phyloP scores from a whole-genome alignment of 2,888 invertebrate species.

The Sepioteuthis lessoniana region DNA sequence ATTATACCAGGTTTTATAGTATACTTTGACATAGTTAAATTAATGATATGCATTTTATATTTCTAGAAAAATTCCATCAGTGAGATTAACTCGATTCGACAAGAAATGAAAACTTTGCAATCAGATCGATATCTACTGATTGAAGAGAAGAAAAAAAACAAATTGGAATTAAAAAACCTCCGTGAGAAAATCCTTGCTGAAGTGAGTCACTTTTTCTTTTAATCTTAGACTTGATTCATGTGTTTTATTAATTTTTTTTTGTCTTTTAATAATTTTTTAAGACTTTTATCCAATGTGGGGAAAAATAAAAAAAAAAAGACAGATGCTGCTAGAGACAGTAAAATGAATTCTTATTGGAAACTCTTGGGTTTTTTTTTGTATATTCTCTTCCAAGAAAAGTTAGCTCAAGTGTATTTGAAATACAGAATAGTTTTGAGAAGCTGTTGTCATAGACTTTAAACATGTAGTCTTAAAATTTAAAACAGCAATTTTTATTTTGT shows the following conservation, averaged over 20 bases:
- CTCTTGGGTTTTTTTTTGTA: too few relatives aligned
- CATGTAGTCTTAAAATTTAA: too few relatives aligned
- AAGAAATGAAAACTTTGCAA: neutral
- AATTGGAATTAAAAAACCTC: neutral
- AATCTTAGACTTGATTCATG: neutral
- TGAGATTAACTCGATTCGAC: neutral
- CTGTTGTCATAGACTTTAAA: too few relatives aligned
- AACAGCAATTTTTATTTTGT: too few relatives aligned
- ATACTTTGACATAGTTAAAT: neutral
- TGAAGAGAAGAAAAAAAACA: conserved; percentile 21
- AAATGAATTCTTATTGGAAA: too few relatives aligned
- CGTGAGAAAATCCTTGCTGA: neutral
- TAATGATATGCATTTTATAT: neutral
- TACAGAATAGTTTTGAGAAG: too few relatives aligned
- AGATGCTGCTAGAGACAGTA: too few relatives aligned
- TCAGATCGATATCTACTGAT: neutral
- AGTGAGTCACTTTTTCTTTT: neutral
- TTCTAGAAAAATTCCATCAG: neutral
- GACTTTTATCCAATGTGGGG: neutral
- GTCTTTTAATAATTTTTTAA: neutral
- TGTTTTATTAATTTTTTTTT: neutral
- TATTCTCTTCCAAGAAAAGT: too few relatives aligned
- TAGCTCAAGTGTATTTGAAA: too few relatives aligned
- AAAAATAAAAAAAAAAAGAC: too few relatives aligned
- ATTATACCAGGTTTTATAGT: too few relatives aligned